Percentiles rank a stretch among this genome's conserved stretches.
Evolutionary conservation across 2,888 invertebrate species (phyloP).

Genomic region (Tipula vernalis): DNA sequence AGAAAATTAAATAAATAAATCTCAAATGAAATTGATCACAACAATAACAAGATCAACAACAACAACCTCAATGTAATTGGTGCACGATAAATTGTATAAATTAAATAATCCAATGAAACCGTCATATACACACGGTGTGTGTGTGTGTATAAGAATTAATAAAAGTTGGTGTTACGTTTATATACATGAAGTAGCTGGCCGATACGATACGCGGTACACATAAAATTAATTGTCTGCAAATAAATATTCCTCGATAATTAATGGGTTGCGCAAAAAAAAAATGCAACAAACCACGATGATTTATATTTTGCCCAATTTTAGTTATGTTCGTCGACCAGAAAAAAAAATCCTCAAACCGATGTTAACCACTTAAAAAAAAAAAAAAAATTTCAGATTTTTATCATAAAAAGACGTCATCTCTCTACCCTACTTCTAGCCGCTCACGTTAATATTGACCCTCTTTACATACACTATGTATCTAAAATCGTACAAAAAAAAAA

Average conservation of each 20-base stretch:
- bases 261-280: neutral
- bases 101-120: neutral
- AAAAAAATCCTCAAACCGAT: neutral
- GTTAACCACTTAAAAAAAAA: neutral
- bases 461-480: neutral
- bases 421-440: neutral
- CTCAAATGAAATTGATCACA: neutral
- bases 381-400: neutral
- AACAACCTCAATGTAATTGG: neutral
- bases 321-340: neutral
- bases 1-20: neutral
- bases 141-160: neutral
- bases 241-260: neutral
- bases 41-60: neutral
- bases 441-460: neutral
- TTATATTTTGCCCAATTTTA: neutral
- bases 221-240: neutral
- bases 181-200: neutral
- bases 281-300: neutral
- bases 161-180: neutral
- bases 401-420: neutral
- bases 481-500: neutral
- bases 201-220: neutral
- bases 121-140: neutral
- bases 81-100: neutral